Base-by-base conservation (phyloP, 2,797 vertebrate species). In the Arctocebus calabarensis region DNA sequence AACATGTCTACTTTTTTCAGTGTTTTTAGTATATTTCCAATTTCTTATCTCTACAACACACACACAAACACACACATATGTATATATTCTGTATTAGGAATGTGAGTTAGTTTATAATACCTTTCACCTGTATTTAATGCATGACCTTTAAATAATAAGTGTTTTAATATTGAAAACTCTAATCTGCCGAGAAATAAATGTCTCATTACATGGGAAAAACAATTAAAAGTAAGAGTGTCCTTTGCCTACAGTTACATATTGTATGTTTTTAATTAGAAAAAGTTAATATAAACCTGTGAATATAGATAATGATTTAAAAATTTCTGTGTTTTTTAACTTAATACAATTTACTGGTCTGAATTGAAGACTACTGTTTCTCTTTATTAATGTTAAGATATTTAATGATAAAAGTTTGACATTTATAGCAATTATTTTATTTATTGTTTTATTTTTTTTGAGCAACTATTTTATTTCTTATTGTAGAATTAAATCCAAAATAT, bases 221-320 rank as follows among this genome's bases (percentile, higher is more conserved):
- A 96, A 96, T 95, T 97, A 90, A 88, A 94, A 94, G 71, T 79
- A 88, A 52, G 20, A 55, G 29, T 95, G 94, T 96, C 83, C 94
- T 88, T 94, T 97, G 0, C 0, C 20, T 95, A 62, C 45, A 7
- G 37, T 20, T 95, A n/a, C 57, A 86, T 91, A 94, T 20, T 0
- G 0, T 29, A 23, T 70, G 64, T 66, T 98, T 97, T 97, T 92
- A 97, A 96, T 95, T 61, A 82, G 77, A 66, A 97, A 68, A 94
- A 96, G 13, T 94, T 90, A 40, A 98, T 89, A 94, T 78, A 90
- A 95, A 88, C n/a, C 61, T 82, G 27, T 66, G 48, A 90, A 78
- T 10, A 57, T 1, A 13, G 2, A 12, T 70, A 98, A 61, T 84
- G 29, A 84, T 97, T 96, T 93, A 83, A 70, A 97, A 97, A 98